These are phyloP conservation scores for Rousettus leschenaultii DNA, from an alignment of 2,113 vertebrate genomes.

Conservation along the genomic window DNA sequence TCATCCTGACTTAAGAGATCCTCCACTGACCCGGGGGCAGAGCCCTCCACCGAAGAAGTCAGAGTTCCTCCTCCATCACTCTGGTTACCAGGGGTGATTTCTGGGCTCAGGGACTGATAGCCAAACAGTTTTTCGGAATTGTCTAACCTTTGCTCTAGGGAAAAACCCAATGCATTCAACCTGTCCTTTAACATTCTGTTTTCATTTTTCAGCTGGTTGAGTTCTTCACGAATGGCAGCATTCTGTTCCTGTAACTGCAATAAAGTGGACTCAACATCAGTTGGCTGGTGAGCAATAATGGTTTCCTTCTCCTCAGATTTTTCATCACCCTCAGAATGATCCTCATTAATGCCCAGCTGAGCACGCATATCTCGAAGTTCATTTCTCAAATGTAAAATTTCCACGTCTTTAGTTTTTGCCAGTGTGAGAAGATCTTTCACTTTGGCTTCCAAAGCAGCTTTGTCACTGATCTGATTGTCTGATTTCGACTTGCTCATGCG, in stretches of 20 bases:
- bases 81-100: constrained; percentile 85
- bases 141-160: constrained; percentile 92
- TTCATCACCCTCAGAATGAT: constrained; percentile 76
- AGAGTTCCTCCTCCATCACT: constrained; percentile 90
- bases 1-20: constrained; percentile 91
- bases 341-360: constrained; percentile 88
- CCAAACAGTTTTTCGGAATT: constrained; percentile 90
- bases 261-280: constrained; percentile 91
- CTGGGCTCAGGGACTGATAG: constrained; percentile 90
- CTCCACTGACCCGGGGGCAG: constrained; percentile 93
- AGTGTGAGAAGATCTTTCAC: constrained; percentile 93
- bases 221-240: constrained; percentile 90
- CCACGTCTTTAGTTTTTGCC: constrained; percentile 94
- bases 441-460: constrained; percentile 90
- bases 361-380: constrained; percentile 92
- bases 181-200: constrained; percentile 97
- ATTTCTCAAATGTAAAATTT: constrained; percentile 91
- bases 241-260: constrained; percentile 94
- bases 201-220: constrained; percentile 94
- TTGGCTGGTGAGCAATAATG: constrained; percentile 84
- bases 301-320: constrained; percentile 85
- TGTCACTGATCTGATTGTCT: constrained; percentile 94
- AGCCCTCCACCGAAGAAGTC: constrained; percentile 94
- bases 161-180: constrained; percentile 94
- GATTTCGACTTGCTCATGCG: constrained; percentile 97